These are phyloP conservation scores for Drosophila borborema DNA, from an alignment of 2,888 invertebrate genomes.

Conservation along the genomic window DNA sequence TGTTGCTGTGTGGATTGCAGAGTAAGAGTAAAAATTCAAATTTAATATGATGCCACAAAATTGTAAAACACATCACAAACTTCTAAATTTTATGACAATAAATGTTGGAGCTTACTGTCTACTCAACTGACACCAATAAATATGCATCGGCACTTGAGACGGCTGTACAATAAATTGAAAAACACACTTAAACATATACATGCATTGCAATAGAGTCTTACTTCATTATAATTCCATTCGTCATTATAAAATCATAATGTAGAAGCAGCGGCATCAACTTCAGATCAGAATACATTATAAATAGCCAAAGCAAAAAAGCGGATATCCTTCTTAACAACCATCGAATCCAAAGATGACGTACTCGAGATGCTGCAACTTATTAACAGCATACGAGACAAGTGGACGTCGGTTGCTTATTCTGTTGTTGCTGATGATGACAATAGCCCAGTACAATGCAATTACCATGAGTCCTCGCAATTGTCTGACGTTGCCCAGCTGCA, in stretches of 20 bases:
- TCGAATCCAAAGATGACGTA: constrained; percentile 29
- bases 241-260: constrained; percentile 70
- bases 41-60: constrained; percentile 35
- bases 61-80: neutral
- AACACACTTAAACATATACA: constrained; percentile 6
- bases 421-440: constrained; percentile 52
- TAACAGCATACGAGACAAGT: constrained; percentile 57
- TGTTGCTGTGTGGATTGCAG: neutral
- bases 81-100: neutral
- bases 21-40: constrained; percentile 29
- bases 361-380: constrained; percentile 42
- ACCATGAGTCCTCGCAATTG: constrained; percentile 28
- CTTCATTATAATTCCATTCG: constrained; percentile 59
- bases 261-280: constrained; percentile 22
- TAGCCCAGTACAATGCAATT: constrained; percentile 56
- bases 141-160: constrained; percentile 57
- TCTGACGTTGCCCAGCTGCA: constrained; percentile 31
- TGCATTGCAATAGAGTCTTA: constrained; percentile 44
- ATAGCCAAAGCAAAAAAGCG: constrained; percentile 54
- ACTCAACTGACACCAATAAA: neutral
- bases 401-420: constrained; percentile 42
- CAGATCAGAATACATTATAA: constrained; percentile 36
- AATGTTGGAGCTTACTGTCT: neutral
- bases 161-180: constrained; percentile 39
- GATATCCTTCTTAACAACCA: constrained; percentile 73